Conservation (phyloP, 2,888 invertebrate genomes). For the Apodemia mormo region DNA sequence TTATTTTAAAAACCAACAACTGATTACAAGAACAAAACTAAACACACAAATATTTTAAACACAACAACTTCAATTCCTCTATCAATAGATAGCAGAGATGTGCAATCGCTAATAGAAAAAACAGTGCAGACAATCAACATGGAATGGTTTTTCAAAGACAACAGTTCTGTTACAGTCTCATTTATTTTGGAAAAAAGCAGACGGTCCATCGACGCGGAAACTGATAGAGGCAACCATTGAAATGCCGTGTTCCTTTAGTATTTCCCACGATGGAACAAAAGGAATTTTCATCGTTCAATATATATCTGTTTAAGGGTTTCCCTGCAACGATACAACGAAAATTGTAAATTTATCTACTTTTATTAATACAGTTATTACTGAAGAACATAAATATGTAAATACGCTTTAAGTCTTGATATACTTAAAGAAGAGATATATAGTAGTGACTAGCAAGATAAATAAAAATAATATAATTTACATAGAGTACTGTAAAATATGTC, state of each 20-base stretch:
- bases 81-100: slow-evolving; percentile 2
- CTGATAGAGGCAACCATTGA: slow-evolving; percentile 53
- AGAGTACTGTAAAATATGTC: no score
- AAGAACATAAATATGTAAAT: no score
- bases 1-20: neutral
- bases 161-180: slow-evolving; percentile 49
- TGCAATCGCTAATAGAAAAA: slow-evolving; percentile 19
- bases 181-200: slow-evolving; percentile 49
- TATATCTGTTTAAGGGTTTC: neutral
- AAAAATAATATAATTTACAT: no score
- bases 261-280: slow-evolving; percentile 20
- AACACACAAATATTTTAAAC: neutral
- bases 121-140: slow-evolving; percentile 14
- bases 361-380: no score
- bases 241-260: slow-evolving; percentile 45
- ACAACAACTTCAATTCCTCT: neutral
- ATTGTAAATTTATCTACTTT: neutral
- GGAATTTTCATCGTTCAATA: slow-evolving; percentile 1
- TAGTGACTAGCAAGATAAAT: no score
- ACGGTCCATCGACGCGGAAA: slow-evolving; percentile 51
- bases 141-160: slow-evolving; percentile 32
- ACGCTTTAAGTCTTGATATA: no score
- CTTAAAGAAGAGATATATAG: no score
- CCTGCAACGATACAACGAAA: neutral
- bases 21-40: neutral